Percentiles rank a stretch among this genome's conserved stretches.
Evolutionary conservation across 2,888 invertebrate genomes (phyloP).

Genomic region (Chloroclystis v-ata): DNA sequence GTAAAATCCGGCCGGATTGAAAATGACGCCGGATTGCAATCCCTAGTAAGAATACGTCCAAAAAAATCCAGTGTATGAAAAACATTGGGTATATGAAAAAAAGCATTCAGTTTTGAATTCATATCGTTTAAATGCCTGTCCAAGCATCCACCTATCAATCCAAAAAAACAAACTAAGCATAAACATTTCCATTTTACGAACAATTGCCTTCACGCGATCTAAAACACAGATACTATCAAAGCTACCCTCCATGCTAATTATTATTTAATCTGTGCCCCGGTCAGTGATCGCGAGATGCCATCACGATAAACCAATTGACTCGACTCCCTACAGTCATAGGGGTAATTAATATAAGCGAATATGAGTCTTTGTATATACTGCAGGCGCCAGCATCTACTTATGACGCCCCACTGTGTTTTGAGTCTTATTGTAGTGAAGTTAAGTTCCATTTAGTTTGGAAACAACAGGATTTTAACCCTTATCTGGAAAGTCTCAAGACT

Average conservation of each 20-base stretch:
- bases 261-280: conserved; percentile 25
- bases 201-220: conserved; percentile 25
- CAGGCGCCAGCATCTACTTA: conserved; percentile 51
- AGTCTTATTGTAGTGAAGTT: neutral
- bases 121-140: no score
- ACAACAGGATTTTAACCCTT: neutral
- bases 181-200: conserved; percentile 12
- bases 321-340: conserved; percentile 68
- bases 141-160: no score
- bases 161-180: neutral
- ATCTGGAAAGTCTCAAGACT: neutral
- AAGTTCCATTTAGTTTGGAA: neutral
- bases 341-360: conserved; percentile 63
- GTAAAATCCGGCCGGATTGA: no score
- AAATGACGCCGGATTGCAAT: no score
- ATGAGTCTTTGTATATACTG: conserved; percentile 27
- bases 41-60: no score
- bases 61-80: no score
- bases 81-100: no score
- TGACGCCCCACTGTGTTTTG: conserved; percentile 16
- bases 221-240: conserved; percentile 28
- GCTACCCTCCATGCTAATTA: conserved; percentile 17
- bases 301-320: conserved; percentile 68
- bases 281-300: conserved; percentile 44
- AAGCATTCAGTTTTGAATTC: no score